Conservation (phyloP, 2,888 invertebrate genomes). For the Sceliomorpha sp. region DNA sequence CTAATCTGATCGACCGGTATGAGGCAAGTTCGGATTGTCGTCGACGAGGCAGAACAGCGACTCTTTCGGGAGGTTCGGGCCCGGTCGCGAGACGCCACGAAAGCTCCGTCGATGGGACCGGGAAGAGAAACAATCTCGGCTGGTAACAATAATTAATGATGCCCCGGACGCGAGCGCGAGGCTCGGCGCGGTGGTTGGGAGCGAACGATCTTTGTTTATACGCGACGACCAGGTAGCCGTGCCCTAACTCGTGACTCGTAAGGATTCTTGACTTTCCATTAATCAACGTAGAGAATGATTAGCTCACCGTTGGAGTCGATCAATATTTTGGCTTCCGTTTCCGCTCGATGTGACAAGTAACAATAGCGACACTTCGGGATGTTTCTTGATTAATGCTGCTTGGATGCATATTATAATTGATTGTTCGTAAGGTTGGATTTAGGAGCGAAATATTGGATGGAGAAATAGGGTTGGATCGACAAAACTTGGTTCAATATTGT, state of each 20-base stretch:
- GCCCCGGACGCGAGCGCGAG: too few species aligned
- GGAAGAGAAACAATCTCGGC: conserved; percentile 2
- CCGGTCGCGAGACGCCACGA: too few species aligned
- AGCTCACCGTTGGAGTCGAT: conserved; percentile 51
- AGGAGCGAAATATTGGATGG: too few species aligned
- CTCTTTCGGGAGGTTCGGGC: conserved; percentile 11
- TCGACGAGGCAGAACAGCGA: conserved; percentile 16
- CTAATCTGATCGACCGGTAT: conserved; percentile 65
- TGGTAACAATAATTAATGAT: conserved; percentile 18
- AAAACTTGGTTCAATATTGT: too few species aligned
- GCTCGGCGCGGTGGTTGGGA: too few species aligned
- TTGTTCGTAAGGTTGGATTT: conserved; percentile 3
- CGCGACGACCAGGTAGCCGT: conserved; percentile 57
- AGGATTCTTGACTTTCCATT: conserved; percentile 57
- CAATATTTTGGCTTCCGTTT: conserved; percentile 68
- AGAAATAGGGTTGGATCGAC: too few species aligned
- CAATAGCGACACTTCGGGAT: not conserved
- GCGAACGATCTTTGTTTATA: conserved; percentile 60
- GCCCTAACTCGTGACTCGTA: conserved; percentile 34
- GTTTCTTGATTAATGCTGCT: conserved; percentile 23
- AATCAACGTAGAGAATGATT: conserved; percentile 67
- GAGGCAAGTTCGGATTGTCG: conserved; percentile 33
- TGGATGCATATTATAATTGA: conserved; percentile 8
- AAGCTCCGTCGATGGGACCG: too few species aligned
- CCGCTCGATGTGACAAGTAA: conserved; percentile 39